Base-by-base conservation (phyloP, 2,888 invertebrate species). In the Iselma pallidipennis region DNA sequence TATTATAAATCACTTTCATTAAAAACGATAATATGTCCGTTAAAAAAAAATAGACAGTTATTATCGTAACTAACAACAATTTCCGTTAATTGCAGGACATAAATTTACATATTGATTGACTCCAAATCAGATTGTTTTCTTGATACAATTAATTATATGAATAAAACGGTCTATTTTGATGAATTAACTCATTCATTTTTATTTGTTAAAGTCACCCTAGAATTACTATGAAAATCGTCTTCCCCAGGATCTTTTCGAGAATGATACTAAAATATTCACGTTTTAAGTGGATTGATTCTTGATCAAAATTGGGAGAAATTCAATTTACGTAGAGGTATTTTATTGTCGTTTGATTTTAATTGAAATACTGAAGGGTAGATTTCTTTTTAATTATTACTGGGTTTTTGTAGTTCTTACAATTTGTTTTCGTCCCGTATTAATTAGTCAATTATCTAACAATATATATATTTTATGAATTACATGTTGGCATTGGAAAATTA, bases 231-330 rank as follows among this genome's bases (percentile, higher is more conserved):
- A 7, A 14, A n/a, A n/a, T n/a, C n/a, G n/a, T n/a, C n/a, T n/a
- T n/a, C n/a, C n/a, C n/a, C n/a, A n/a, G n/a, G n/a, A n/a, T 16
- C 16, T 16, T 16, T 16, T 16, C 5, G 16, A 16, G 16, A 7
- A 3, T 33, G 9, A 6, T 42, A 49, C 37, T 61, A 54, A 61
- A 61, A 61, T 49, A 61, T 61, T 61, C 57, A 61, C 28, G 57
- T 57, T 45, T 51, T 57, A 63, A 63, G 63, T 55, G 59, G 56
- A 67, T 69, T 67, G 67, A 63, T 55, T 64, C 65, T 52, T 57
- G 37, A 63, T 65, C 64, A 59, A 61, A 67, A 63, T 63, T 59
- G 59, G 59, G 61, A n/a, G 52, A 57, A 59, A 68, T 62, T 51
- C 37, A 58, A 66, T 64, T 67, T 59, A 29, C 49, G 0, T n/a